Conservation (phyloP, 2,888 invertebrate species). For the Epiblema foenella region DNA sequence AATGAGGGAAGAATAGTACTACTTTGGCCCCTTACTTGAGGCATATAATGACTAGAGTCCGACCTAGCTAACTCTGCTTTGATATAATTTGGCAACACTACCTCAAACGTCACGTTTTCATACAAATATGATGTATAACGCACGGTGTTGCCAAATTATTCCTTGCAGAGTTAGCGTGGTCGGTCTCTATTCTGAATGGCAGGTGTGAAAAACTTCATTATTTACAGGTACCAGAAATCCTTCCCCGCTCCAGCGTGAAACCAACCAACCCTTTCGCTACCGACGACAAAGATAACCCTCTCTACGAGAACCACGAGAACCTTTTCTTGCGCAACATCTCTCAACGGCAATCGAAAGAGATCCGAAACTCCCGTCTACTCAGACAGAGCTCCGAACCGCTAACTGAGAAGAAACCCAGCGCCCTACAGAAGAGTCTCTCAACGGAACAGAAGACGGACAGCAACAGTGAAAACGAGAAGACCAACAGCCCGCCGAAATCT, state of each 20-base stretch:
- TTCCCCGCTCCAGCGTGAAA: slow-evolving; percentile 65
- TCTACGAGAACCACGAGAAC: slow-evolving; percentile 80
- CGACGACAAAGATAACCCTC: slow-evolving; percentile 58
- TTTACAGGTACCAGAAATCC: slow-evolving; percentile 73
- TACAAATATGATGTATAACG: no score
- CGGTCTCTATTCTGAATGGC: no score
- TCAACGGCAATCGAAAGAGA: slow-evolving; percentile 74
- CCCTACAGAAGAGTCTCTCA: slow-evolving; percentile 73
- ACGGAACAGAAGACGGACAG: slow-evolving; percentile 65
- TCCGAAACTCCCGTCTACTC: slow-evolving; percentile 66
- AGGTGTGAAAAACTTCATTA: no score
- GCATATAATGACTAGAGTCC: no score
- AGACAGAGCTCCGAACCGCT: slow-evolving; percentile 77
- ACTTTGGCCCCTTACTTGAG: no score
- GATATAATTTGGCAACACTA: no score
- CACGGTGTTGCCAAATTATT: no score
- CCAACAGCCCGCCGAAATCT: slow-evolving; percentile 67
- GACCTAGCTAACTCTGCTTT: no score
- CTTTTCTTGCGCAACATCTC: slow-evolving; percentile 75
- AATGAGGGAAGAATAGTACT: no score
- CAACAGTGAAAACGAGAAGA: slow-evolving; percentile 56
- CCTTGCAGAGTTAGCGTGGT: no score
- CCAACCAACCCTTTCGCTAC: slow-evolving; percentile 71
- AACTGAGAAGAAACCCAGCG: slow-evolving; percentile 63
- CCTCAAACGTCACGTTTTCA: no score